Evolutionary conservation across 2,113 vertebrate species (phyloP), one percentile per base, ranked within the genome.

Genomic region (Danionella cerebrum): DNA sequence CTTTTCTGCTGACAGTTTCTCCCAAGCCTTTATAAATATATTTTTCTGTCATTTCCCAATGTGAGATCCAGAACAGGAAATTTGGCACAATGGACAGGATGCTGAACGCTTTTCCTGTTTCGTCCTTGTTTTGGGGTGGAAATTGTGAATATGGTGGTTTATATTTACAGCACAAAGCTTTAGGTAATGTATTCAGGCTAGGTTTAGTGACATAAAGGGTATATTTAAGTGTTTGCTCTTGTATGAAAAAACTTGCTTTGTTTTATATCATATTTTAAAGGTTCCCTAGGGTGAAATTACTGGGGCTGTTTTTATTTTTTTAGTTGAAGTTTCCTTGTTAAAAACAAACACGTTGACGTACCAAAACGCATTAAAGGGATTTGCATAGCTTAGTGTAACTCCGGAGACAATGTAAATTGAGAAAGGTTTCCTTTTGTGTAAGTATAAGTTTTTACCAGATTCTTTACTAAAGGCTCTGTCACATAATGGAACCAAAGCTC

Each of bases 31-130:
- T 29, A 10, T 29, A 16, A 11, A 10, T 18, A 8, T 44, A 19
- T 44, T 21, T 52, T 14, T 18, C 4, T 5, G 10, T 5, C n/a
- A 7, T 7, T 9, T 27, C 7, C n/a, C 29, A n/a, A 2, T 51
- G 5, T 50, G 25, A 13, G 21, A 10, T 7, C 18, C 22, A 60
- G 13, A 41, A 27, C 54, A 51, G 67, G 55, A 69, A 51, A 14
- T 69, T 38, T 41, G 42, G 13, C 31, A 60, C 55, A 60, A 60
- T 69, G 67, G 31, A 69, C 67, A 69, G 67, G 67, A 69, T 51
- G 18, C 54, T 59, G 67, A 59, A 60, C 14, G 13, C n/a, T 41
- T 69, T 69, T 60, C 44, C 55, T 51, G 24, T 14, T 38, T 36
- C 6, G 19, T 19, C 24, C 19, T 19, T 69, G 1, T 33, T n/a